Conservation (phyloP, 2,888 invertebrate species). For the Diaperis boleti region DNA sequence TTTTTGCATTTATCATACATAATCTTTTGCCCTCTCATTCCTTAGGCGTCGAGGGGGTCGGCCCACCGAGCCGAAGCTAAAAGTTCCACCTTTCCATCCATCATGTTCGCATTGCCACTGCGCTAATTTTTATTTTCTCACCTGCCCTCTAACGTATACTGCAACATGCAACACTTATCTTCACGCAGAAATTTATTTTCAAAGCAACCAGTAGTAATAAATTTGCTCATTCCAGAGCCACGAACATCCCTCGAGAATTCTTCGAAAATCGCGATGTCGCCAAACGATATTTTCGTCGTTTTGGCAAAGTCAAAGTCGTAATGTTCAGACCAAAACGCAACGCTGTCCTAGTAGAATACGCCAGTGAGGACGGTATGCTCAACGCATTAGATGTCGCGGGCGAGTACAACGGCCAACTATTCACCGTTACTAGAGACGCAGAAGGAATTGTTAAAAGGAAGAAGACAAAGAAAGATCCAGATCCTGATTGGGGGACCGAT, state of each 20-base stretch:
- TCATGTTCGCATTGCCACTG: no score
- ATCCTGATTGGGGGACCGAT: conserved; percentile 72
- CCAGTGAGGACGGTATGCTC: conserved; percentile 71
- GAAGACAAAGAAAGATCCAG: conserved; percentile 50
- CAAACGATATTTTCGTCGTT: conserved; percentile 77
- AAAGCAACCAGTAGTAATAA: neutral
- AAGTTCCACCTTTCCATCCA: no score
- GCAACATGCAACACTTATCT: no score
- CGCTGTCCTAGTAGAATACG: conserved; percentile 79
- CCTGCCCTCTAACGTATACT: no score
- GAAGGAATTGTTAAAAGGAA: conserved; percentile 42
- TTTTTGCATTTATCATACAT: no score
- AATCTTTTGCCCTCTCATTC: no score
- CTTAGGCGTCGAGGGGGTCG: no score
- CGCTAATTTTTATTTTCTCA: no score
- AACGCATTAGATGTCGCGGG: conserved; percentile 73
- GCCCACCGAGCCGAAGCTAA: no score
- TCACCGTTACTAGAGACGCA: conserved; percentile 59
- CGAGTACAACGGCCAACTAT: conserved; percentile 73
- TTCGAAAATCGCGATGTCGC: conserved; percentile 73
- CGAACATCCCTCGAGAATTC: conserved; percentile 72
- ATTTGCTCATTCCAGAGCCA: conserved; percentile 12
- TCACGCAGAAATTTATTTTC: neutral
- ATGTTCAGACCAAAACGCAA: conserved; percentile 74
- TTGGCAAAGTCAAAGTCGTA: conserved; percentile 77